Conservation (phyloP, 2,113 vertebrate species). For the Oriolus oriolus region DNA sequence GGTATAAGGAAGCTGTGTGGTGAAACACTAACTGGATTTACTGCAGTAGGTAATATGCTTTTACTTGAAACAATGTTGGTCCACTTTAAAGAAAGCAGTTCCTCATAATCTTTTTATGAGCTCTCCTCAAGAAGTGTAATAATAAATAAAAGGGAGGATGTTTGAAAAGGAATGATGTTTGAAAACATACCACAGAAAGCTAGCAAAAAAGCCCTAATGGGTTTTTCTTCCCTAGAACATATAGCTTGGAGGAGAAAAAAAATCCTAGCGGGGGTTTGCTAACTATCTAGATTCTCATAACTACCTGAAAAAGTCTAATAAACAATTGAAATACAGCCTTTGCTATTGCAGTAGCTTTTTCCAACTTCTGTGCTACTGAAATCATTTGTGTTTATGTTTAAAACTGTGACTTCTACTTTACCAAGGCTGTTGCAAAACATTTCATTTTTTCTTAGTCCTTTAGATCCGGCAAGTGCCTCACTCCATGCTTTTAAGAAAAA, state of each 20-base stretch:
- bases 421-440: background rate
- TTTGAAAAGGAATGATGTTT: constrained; percentile 4
- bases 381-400: background rate
- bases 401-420: background rate
- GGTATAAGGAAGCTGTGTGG: background rate
- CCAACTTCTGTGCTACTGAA: background rate
- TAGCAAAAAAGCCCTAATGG: background rate
- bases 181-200: background rate
- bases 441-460: background rate
- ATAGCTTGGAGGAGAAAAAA: background rate
- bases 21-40: background rate
- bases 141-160: background rate
- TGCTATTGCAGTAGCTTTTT: background rate
- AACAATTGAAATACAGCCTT: background rate
- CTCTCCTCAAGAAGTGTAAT: background rate
- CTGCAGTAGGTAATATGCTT: background rate
- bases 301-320: background rate
- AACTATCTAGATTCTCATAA: background rate
- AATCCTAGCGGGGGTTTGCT: background rate
- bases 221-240: background rate
- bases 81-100: background rate
- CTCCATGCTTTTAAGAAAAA: background rate
- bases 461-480: background rate
- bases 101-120: background rate
- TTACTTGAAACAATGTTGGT: background rate